Evolutionary conservation across 2,113 vertebrate genomes (phyloP), one percentile per base, ranked within the genome.

Genomic region (Castor canadensis): DNA sequence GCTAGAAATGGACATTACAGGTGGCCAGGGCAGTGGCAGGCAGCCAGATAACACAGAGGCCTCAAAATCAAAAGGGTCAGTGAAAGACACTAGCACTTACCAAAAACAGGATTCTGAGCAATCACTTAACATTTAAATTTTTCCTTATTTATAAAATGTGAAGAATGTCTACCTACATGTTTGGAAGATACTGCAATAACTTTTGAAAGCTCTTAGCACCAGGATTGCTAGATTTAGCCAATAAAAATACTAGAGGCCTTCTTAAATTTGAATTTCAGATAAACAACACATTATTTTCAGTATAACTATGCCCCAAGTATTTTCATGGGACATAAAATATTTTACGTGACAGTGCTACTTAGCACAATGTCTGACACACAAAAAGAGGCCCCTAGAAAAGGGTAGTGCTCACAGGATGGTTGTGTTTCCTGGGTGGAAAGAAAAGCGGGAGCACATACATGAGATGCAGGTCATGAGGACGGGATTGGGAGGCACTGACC

Each of bases 211-310:
- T 5, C n/a, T 89, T 83, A 85, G 60, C 35, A 60, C 49, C 26
- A 84, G 32, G 56, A 3, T 71, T 87, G 45, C 71, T 80, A 87
- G 64, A 79, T 45, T 52, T 30, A 76, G 40, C 24, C 47, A 84
- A 54, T 45, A 83, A 73, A 72, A 95, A 58, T 38, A 76, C 22
- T 82, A 9, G 54, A 30, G 5, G n/a, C 19, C 30, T 38, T 52
- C 24, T 69, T 80, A 84, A 54, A 79, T 67, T 40, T 90, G 76
- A 90, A 89, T 64, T 94, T 95, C 45, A 83, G 32, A 91, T 69
- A 54, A 94, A 72, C 19, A 73, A 75, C 10, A 40, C 32, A 35
- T 54, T 35, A 35, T 28, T 56, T 91, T 72, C 75, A 32, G 20
- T 28, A 2, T 72, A 77, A 79, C 26, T 43, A 49, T 80, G 49